Conservation (phyloP, 2,888 invertebrate species). For the Dasysyrphus albostriatus region DNA sequence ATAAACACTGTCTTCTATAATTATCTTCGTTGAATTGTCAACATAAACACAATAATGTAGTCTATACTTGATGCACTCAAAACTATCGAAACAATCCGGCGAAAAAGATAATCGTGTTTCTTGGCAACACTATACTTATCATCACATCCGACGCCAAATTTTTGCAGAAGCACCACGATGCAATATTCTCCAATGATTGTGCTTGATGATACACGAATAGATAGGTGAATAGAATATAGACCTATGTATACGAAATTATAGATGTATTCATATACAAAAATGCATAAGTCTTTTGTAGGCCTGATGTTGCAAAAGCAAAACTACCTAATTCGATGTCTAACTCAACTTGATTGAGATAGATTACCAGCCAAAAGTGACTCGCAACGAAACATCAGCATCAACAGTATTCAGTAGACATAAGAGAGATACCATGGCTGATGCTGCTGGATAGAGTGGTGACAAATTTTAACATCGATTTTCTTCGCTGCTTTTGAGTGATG, state of each 20-base stretch:
- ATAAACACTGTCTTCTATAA: too few relatives aligned
- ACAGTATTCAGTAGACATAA: background rate
- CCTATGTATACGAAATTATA: background rate
- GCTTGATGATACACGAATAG: slow-evolving; percentile 14
- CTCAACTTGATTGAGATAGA: slow-evolving; percentile 66
- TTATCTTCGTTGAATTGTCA: too few relatives aligned
- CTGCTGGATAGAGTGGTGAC: slow-evolving; percentile 28
- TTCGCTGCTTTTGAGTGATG: slow-evolving; percentile 36
- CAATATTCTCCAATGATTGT: slow-evolving; percentile 18
- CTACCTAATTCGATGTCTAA: slow-evolving; percentile 51
- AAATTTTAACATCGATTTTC: slow-evolving; percentile 44
- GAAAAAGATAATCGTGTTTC: background rate
- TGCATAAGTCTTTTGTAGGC: slow-evolving; percentile 40
- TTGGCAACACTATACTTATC: slow-evolving; percentile 9
- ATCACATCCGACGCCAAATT: slow-evolving; percentile 10
- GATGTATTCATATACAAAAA: background rate
- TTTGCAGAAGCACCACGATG: slow-evolving; percentile 28
- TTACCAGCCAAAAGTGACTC: slow-evolving; percentile 50
- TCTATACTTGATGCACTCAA: background rate
- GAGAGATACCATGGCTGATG: background rate
- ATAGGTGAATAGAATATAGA: slow-evolving; percentile 27
- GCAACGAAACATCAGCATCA: slow-evolving; percentile 17
- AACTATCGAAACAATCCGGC: background rate
- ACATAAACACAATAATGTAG: background rate
- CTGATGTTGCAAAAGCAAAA: slow-evolving; percentile 62